Base-by-base conservation (phyloP, 2,797 vertebrate species). In the Microtus agrestis region DNA sequence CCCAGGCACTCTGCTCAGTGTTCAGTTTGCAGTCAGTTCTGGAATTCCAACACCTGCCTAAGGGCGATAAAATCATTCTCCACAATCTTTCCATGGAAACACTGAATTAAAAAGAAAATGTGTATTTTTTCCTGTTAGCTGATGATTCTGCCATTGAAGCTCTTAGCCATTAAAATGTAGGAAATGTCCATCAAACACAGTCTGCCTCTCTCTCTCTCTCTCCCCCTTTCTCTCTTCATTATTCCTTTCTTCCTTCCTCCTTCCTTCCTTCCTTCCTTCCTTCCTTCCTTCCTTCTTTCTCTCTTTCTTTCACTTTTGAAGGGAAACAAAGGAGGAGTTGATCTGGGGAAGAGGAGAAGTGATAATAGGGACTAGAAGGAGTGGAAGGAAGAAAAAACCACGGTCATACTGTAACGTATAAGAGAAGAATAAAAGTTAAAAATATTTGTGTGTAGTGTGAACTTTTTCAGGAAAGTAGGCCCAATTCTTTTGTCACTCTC, bases 101-200 rank as follows among this genome's bases (percentile, higher is more conserved):
- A 78, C 4, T 78, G 37, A 80, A 89, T 19, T 43, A 29, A 29
- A 37, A 7, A 43, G 40, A 29, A 65, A 17, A 1, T 63, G 15
- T 37, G 8, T 43, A n/a, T 79, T 91, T 79, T 29, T 13, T 1
- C 10, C 2, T 27, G 40, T 61, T 8, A 93, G 34, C 77, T 79
- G 37, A 6, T 67, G 17, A 82, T 6, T 23, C n/a, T 80, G 59
- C 88, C 89, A 63, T 89, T 91, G 61, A 97, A 96, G 76, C 19
- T 85, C 8, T 76, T 88, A 74, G n/a, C 87, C 15, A 74, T 61
- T 94, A 82, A 81, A 34, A 80, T 71, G 25, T 14, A 43, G 19
- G 23, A 77, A 65, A 14, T 34, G 14, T 17, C 67, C 2, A 69
- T 17, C 34, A 69, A 69, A 69, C 34, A 69, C 6, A 17, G 34